phyloP scores from a whole-genome alignment of 2,113 vertebrate species.

The Gallinago jamesoni region DNA sequence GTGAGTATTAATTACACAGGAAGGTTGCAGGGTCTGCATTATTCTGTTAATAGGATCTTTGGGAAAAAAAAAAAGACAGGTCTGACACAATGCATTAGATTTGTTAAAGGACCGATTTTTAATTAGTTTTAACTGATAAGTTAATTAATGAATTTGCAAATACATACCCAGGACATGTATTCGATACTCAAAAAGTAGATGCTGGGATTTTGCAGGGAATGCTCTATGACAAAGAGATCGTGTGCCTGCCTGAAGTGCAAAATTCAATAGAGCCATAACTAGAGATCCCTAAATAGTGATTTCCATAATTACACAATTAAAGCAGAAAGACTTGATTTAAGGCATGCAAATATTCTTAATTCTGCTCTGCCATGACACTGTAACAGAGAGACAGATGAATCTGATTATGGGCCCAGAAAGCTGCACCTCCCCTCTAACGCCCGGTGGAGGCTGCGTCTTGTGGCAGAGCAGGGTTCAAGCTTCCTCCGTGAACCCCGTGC shows the following conservation, averaged over 20 bases:
- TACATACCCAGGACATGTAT: background rate
- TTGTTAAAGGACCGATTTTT: slow-evolving; percentile 27
- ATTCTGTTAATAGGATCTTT: slow-evolving; percentile 35
- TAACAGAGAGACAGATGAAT: slow-evolving; percentile 8
- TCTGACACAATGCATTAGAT: slow-evolving; percentile 42
- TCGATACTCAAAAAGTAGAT: background rate
- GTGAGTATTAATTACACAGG: slow-evolving; percentile 36
- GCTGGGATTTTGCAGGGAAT: background rate
- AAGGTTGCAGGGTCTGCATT: slow-evolving; percentile 40
- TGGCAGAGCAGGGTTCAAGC: background rate
- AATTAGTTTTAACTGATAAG: slow-evolving; percentile 64
- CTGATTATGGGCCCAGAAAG: slow-evolving; percentile 26
- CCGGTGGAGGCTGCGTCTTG: background rate
- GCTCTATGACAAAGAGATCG: background rate
- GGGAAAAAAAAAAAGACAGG: background rate
- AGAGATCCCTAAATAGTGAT: slow-evolving; percentile 26
- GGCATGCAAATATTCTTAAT: slow-evolving; percentile 55
- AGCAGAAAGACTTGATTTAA: slow-evolving; percentile 54
- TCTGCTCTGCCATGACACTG: slow-evolving; percentile 7
- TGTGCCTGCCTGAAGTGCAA: slow-evolving; percentile 6
- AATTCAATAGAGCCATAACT: background rate
- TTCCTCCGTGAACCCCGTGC: background rate
- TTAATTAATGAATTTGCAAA: slow-evolving; percentile 60
- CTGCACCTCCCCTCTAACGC: background rate
- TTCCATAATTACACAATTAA: slow-evolving; percentile 57